Percentiles rank a stretch among this genome's conserved stretches.
phyloP scores from a whole-genome alignment of 2,888 invertebrate species.

The Petrolisthes cinctipes region DNA sequence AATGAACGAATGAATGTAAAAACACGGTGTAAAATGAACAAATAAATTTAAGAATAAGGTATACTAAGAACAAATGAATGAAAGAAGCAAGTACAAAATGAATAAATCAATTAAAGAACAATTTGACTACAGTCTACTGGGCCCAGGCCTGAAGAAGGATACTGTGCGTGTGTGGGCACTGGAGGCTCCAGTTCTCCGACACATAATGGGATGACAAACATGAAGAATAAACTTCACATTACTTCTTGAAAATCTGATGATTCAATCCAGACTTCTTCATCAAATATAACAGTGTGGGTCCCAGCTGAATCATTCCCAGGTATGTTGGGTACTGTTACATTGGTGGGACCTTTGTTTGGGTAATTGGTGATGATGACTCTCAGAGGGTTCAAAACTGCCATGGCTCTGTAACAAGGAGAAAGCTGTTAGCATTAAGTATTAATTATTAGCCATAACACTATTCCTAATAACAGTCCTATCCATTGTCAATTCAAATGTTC shows the following conservation, averaged over 20 bases:
- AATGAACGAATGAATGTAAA: too few relatives aligned
- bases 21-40: too few relatives aligned
- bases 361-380: conserved; percentile 87
- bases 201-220: background rate
- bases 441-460: too few relatives aligned
- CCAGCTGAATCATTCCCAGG: conserved; percentile 70
- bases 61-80: background rate
- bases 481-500: background rate
- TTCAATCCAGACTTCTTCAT: conserved; percentile 88
- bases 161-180: too few relatives aligned
- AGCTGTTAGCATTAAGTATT: too few relatives aligned
- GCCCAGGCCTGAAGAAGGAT: background rate
- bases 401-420: conserved; percentile 75
- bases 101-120: background rate
- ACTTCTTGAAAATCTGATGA: conserved; percentile 86
- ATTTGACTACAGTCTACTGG: too few relatives aligned
- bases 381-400: conserved; percentile 94
- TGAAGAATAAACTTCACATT: background rate
- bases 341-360: conserved; percentile 81
- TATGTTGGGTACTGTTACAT: conserved; percentile 83
- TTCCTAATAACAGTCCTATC: too few relatives aligned
- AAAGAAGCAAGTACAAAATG: background rate
- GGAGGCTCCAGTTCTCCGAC: background rate
- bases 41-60: too few relatives aligned
- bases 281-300: conserved; percentile 81